phyloP scores from a whole-genome alignment of 2,113 vertebrate species.

The Heterotilapia buettikoferi region DNA sequence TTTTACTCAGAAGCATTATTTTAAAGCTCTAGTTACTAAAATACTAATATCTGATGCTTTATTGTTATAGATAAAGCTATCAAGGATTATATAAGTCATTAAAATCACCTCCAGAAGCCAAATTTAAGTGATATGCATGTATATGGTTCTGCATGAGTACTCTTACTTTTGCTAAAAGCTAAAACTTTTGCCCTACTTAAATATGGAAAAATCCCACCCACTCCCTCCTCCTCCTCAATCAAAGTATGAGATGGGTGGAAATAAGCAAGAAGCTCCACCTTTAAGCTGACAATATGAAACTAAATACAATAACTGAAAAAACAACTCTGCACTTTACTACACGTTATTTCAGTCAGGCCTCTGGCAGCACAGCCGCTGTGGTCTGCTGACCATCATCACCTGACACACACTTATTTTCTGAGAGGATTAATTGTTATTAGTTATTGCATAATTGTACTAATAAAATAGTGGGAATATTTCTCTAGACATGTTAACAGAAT shows the following conservation, averaged over 20 bases:
- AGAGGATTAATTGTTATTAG: not conserved
- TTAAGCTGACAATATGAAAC: not conserved
- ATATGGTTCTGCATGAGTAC: not conserved
- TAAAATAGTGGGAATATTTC: not conserved
- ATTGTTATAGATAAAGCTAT: not conserved
- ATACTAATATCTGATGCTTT: not conserved
- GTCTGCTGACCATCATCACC: not conserved
- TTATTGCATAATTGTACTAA: not conserved
- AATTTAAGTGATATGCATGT: not conserved
- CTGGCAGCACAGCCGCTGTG: not conserved
- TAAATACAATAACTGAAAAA: not conserved
- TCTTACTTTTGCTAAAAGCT: not conserved
- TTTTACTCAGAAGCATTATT: not conserved
- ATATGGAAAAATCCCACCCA: not conserved
- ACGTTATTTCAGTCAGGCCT: not conserved
- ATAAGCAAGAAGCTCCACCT: not conserved
- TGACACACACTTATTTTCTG: not conserved
- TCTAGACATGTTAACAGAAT: not conserved
- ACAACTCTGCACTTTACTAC: not conserved
- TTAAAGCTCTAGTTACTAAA: not conserved
- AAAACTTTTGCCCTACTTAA: not conserved
- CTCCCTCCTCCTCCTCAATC: not conserved
- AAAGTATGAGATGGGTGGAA: not conserved
- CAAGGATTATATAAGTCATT: not conserved
- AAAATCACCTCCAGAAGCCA: accelerated